These are phyloP conservation scores for Menidia beryllina DNA, from an alignment of 2,113 vertebrate genomes.

Conservation along the genomic window DNA sequence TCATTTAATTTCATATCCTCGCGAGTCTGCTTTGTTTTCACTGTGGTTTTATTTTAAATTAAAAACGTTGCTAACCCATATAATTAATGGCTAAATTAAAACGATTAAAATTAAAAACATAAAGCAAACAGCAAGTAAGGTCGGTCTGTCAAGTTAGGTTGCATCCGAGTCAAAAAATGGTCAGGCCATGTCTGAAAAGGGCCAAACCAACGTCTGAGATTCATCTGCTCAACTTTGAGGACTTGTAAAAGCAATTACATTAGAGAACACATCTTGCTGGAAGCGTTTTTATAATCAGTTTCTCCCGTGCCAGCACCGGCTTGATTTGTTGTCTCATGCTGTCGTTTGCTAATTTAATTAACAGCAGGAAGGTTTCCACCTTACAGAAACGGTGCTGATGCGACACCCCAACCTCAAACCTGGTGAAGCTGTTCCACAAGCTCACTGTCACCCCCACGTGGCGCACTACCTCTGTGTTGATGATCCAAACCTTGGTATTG, in stretches of 20 bases:
- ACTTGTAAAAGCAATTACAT: not conserved
- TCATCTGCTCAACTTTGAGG: not conserved
- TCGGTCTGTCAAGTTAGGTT: too few species aligned
- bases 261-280: not conserved
- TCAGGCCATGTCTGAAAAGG: too few species aligned
- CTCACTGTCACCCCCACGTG: conserved; percentile 49
- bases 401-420: not conserved
- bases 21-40: too few species aligned
- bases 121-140: too few species aligned
- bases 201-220: not conserved
- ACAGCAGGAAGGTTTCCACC: not conserved
- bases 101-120: not conserved
- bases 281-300: not conserved
- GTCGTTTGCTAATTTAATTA: not conserved
- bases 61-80: not conserved
- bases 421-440: not conserved
- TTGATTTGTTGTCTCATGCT: not conserved
- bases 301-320: not conserved
- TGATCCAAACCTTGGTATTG: too few species aligned
- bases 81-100: too few species aligned
- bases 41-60: not conserved
- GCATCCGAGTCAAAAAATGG: too few species aligned
- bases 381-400: not conserved
- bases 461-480: too few species aligned
- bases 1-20: not conserved